Conservation (phyloP, 2,888 invertebrate genomes). For the Chrysomela aeneicollis region DNA sequence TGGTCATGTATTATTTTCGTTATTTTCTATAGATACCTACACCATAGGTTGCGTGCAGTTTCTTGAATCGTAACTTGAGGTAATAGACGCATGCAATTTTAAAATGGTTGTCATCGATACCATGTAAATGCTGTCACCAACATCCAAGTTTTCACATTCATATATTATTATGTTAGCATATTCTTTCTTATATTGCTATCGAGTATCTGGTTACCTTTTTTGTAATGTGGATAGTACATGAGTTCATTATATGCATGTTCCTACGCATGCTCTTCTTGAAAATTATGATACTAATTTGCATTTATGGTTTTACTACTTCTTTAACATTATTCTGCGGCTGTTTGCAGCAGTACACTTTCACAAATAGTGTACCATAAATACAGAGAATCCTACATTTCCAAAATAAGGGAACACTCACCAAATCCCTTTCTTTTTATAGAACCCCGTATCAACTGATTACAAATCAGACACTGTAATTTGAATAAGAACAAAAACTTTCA, state of each 20-base stretch:
- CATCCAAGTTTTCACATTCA: constrained; percentile 20
- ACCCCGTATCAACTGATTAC: too few relatives aligned
- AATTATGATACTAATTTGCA: neutral
- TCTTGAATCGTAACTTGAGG: constrained; percentile 21
- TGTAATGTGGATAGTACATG: constrained; percentile 11
- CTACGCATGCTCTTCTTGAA: neutral
- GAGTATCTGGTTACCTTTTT: constrained; percentile 2
- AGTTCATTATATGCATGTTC: neutral
- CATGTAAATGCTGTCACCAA: constrained; percentile 17
- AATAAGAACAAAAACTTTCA: too few relatives aligned
- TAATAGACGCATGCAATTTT: constrained; percentile 14
- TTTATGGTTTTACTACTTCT: neutral
- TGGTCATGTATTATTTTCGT: constrained; percentile 47
- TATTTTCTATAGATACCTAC: constrained; percentile 29
- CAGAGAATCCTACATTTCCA: too few relatives aligned
- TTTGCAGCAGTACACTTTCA: too few relatives aligned
- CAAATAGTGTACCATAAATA: too few relatives aligned
- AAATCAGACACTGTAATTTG: too few relatives aligned
- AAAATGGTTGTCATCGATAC: constrained; percentile 22
- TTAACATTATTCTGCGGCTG: too few relatives aligned
- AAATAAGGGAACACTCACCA: too few relatives aligned
- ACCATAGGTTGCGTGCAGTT: constrained; percentile 20
- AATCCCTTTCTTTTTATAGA: too few relatives aligned
- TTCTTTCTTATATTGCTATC: constrained; percentile 9
- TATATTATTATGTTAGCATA: constrained; percentile 20